A percentile compares a stretch with the other conserved stretches of the same genome.
These are phyloP conservation scores for Andrena flavipes DNA, from an alignment of 2,888 invertebrate genomes.

Conservation along the genomic window DNA sequence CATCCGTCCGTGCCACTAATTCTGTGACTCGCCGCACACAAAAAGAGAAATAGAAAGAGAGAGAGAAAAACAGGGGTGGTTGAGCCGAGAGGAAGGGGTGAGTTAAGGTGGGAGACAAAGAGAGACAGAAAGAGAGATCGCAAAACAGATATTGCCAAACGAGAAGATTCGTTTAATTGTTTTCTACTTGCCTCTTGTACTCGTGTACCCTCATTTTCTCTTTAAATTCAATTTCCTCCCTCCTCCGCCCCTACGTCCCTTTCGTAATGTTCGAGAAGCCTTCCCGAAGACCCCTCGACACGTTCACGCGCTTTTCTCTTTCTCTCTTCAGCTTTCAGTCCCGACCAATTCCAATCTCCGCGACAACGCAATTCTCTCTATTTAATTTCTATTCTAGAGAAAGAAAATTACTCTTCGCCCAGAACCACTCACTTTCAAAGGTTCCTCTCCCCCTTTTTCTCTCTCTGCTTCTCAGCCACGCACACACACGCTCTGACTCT, in stretches of 20 bases:
- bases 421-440: neutral
- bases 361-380: neutral
- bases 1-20: neutral
- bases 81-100: neutral
- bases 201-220: constrained; percentile 22
- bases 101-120: constrained; percentile 11
- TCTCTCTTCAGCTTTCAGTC: constrained; percentile 5
- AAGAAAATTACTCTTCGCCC: neutral
- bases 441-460: neutral
- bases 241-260: constrained; percentile 2
- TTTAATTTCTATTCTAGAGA: neutral
- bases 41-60: constrained; percentile 37
- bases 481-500: neutral
- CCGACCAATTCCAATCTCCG: neutral
- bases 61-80: constrained; percentile 3
- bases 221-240: constrained; percentile 13
- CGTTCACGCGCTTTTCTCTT: constrained; percentile 6
- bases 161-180: constrained; percentile 14
- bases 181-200: constrained; percentile 54
- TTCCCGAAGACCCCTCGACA: constrained; percentile 10
- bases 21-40: constrained; percentile 7
- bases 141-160: constrained; percentile 16
- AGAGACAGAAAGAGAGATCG: constrained; percentile 25
- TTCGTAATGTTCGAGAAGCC: constrained; percentile 9
- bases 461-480: neutral